Evolutionary conservation across 2,113 vertebrate genomes (phyloP).

Genomic region (Silurus asotus): DNA sequence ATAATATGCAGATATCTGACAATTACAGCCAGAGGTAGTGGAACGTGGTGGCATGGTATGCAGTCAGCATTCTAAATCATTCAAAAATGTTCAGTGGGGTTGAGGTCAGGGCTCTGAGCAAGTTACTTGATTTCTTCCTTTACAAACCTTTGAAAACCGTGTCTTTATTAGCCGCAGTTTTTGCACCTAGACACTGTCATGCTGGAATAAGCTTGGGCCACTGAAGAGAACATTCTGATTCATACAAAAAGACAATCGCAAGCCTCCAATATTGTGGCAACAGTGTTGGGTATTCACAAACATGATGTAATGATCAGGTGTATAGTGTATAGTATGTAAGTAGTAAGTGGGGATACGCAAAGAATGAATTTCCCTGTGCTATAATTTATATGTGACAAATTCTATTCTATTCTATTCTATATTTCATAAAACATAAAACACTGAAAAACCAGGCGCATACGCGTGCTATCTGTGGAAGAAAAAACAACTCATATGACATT

Average conservation of each 20-base stretch:
- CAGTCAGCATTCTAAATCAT: neutral
- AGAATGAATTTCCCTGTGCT: too few relatives aligned
- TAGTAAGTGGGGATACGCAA: too few relatives aligned
- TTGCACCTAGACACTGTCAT: neutral
- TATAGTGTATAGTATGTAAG: too few relatives aligned
- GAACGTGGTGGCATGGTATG: neutral
- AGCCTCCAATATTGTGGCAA: neutral
- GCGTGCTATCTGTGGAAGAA: neutral
- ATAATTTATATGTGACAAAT: too few relatives aligned
- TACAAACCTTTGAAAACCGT: neutral
- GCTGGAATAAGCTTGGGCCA: neutral
- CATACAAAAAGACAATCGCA: neutral
- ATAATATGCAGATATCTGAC: neutral
- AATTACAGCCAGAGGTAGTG: neutral
- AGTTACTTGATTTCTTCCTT: neutral
- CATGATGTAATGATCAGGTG: neutral
- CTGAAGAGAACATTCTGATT: neutral
- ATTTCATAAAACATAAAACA: neutral
- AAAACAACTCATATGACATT: neutral
- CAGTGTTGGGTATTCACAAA: neutral
- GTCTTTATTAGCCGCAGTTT: neutral
- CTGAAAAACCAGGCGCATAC: neutral
- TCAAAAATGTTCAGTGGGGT: neutral
- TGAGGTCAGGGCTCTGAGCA: neutral
- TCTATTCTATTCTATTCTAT: neutral